Evolutionary conservation across 1,140 invertebrate species (phyloP).

Genomic region (Orchestia grillus): DNA sequence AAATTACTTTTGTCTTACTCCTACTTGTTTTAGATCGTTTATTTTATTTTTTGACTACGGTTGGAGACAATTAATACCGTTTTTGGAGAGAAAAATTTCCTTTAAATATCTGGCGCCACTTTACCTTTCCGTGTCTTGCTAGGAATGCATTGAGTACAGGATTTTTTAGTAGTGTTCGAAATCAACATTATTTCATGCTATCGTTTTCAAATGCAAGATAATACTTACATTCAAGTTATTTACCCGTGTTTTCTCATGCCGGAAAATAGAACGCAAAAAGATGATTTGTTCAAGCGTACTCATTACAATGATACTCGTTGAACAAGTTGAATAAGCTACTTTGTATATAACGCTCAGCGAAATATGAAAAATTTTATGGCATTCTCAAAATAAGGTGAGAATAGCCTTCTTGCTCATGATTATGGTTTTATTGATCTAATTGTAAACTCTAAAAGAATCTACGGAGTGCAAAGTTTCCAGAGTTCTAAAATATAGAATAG

Average conservation of each 20-base stretch:
- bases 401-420: too few relatives aligned
- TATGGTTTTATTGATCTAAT: too few relatives aligned
- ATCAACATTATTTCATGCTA: not conserved
- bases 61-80: not conserved
- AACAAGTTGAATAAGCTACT: too few relatives aligned
- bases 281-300: not conserved
- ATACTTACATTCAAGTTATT: not conserved
- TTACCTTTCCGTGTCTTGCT: not conserved
- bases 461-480: too few relatives aligned
- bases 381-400: too few relatives aligned
- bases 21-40: not conserved
- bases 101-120: not conserved
- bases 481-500: too few relatives aligned
- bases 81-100: not conserved
- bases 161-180: not conserved
- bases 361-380: too few relatives aligned
- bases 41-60: not conserved
- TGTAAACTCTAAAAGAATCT: too few relatives aligned
- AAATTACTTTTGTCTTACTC: not conserved
- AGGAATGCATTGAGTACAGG: not conserved
- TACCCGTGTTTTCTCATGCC: not conserved
- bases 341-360: too few relatives aligned
- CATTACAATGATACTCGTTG: too few relatives aligned
- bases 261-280: not conserved
- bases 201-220: not conserved